Percentiles rank a stretch among this genome's conserved stretches.
phyloP scores from a whole-genome alignment of 2,113 vertebrate species.

The Serilophus lunatus region DNA sequence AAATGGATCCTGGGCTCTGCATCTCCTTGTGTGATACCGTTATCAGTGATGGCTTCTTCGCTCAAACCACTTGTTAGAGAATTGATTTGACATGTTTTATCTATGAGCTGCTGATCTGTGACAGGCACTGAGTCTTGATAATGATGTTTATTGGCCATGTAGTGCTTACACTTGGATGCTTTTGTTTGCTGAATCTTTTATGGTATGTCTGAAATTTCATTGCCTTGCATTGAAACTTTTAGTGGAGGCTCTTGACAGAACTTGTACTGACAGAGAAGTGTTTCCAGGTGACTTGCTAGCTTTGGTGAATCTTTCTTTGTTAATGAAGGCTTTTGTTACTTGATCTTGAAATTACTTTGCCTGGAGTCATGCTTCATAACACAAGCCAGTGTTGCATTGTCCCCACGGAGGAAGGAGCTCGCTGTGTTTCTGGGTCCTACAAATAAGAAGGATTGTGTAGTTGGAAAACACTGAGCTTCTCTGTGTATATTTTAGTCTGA shows the following conservation, averaged over 20 bases:
- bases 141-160: not conserved
- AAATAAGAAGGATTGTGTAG: not conserved
- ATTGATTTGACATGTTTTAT: constrained; percentile 5
- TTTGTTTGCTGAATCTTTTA: not conserved
- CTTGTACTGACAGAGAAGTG: not conserved
- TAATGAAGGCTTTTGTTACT: not conserved
- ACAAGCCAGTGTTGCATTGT: not conserved
- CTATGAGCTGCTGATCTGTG: not conserved
- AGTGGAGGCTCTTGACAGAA: not conserved
- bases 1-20: not conserved
- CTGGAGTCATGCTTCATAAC: not conserved
- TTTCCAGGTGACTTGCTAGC: not conserved
- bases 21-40: not conserved
- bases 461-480: not conserved
- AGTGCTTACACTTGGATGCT: not conserved
- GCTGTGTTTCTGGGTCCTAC: not conserved
- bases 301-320: not conserved
- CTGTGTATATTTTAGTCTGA: not conserved
- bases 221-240: not conserved
- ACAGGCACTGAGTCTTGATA: not conserved
- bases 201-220: not conserved
- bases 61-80: not conserved
- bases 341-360: not conserved
- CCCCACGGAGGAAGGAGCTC: not conserved
- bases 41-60: not conserved